Conservation (phyloP, 2,113 vertebrate species). For the Copsychus sechellarum region DNA sequence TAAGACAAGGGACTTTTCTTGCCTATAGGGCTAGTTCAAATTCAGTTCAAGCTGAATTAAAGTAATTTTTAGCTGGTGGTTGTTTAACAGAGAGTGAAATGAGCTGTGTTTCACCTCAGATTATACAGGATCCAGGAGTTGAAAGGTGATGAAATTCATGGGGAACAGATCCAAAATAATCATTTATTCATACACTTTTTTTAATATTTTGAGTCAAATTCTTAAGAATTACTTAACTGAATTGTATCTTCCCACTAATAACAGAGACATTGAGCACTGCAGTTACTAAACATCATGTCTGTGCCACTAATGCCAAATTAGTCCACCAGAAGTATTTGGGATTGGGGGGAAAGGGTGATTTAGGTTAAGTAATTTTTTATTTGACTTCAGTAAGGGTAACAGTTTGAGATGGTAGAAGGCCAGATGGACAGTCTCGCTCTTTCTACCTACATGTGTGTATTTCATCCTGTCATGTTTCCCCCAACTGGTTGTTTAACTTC, state of each 20-base stretch:
- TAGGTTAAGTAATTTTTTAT: not conserved
- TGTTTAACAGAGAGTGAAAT: conserved; percentile 20
- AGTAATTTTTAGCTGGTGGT: not conserved
- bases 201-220: not conserved
- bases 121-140: not conserved
- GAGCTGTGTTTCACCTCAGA: not conserved
- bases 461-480: conserved; percentile 32
- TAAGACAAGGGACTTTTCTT: conserved; percentile 27
- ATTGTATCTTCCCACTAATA: not conserved
- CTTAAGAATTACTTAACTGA: not conserved
- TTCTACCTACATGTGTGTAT: conserved; percentile 5
- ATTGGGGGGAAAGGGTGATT: not conserved
- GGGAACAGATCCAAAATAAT: not conserved
- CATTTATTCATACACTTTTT: not conserved
- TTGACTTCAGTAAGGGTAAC: not conserved
- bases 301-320: not conserved
- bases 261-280: not conserved
- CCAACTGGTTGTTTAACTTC: conserved; percentile 58
- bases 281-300: not conserved
- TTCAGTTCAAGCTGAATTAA: conserved; percentile 37
- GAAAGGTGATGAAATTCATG: not conserved
- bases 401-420: not conserved
- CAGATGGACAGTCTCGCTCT: conserved; percentile 2
- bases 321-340: not conserved
- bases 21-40: conserved; percentile 24